Evolutionary conservation across 92 coral and sea anemone species (phyloP), one percentile per base, ranked within the genome.

Genomic region (Zoanthus gigantus): DNA sequence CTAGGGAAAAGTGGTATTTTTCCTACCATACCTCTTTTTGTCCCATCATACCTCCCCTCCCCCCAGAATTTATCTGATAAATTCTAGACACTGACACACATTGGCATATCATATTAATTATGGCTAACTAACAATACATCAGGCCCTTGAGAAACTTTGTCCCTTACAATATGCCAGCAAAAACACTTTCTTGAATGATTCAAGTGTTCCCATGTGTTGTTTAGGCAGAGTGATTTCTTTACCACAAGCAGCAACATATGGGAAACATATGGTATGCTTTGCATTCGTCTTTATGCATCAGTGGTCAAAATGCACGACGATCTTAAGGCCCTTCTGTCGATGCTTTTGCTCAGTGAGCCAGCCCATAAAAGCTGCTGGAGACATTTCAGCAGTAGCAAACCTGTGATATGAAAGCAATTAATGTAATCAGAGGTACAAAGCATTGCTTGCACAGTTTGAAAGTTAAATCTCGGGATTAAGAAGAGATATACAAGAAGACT

Each of bases 101-200:
- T 34, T 34, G 42, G 42, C 42, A 34, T 34, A 34, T 34, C 42
- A 34, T 34, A 34, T 34, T 34, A 34, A 34, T 34, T 34, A 34
- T 34, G 0, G 2, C 1, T 34, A 34, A 34, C 42, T 34, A 34
- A 34, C 42, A 34, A 34, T 34, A 34, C 42, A 2, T 34, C 42
- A 83, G 69, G 87, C 67, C 66, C 75, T 85, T 13, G 80, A 76
- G 53, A 85, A 85, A 13, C 63, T 83, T 82, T 87, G 90, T 16
- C 84, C 82, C 18, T 77, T 87, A 32, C 66, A 87, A 48, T 66
- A 87, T 32, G 85, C 78, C 18, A 77, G 32, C 46, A 86, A 37
- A 15, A 86, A 75, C 13, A 42, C 37, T 16, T 53, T 17, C 10
- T 47, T n/a, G 72, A 86, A 86, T 31, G 45, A 17, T 37, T 56